Percentiles rank a stretch among this genome's conserved stretches.
These are phyloP conservation scores for Rhizomys pruinosus DNA, from an alignment of 2,113 vertebrate species.

Conservation along the genomic window DNA sequence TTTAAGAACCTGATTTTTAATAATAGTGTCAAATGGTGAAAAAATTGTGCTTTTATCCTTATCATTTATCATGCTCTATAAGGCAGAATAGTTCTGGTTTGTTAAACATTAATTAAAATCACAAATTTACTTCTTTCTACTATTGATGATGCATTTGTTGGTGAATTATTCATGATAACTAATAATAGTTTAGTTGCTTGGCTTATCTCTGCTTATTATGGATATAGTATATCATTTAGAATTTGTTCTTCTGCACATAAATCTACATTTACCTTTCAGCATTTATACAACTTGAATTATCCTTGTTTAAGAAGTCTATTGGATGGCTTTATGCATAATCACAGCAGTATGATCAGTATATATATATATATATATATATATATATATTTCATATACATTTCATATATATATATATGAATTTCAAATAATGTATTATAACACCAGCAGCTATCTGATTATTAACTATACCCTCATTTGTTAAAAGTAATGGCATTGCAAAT, in stretches of 20 bases:
- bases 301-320: conserved; percentile 17
- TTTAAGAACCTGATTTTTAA: conserved; percentile 61
- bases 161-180: conserved; percentile 78
- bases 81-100: conserved; percentile 72
- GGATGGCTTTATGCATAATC: conserved; percentile 17
- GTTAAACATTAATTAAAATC: conserved; percentile 81
- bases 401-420: background rate
- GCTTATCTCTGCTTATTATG: conserved; percentile 65
- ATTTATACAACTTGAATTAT: conserved; percentile 11
- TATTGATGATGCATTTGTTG: conserved; percentile 67
- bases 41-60: conserved; percentile 59
- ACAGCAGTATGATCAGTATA: background rate
- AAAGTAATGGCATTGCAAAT: background rate
- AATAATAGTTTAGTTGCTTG: conserved; percentile 70
- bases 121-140: conserved; percentile 69
- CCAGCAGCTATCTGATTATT: background rate
- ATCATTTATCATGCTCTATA: conserved; percentile 74
- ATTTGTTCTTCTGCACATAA: conserved; percentile 59
- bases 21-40: conserved; percentile 64
- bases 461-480: background rate
- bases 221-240: conserved; percentile 51
- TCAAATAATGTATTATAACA: background rate
- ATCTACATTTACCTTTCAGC: conserved; percentile 48
- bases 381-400: conserved; percentile 32
- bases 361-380: background rate